Base-by-base conservation (phyloP, 2,113 vertebrate species). In the Alosa alosa region DNA sequence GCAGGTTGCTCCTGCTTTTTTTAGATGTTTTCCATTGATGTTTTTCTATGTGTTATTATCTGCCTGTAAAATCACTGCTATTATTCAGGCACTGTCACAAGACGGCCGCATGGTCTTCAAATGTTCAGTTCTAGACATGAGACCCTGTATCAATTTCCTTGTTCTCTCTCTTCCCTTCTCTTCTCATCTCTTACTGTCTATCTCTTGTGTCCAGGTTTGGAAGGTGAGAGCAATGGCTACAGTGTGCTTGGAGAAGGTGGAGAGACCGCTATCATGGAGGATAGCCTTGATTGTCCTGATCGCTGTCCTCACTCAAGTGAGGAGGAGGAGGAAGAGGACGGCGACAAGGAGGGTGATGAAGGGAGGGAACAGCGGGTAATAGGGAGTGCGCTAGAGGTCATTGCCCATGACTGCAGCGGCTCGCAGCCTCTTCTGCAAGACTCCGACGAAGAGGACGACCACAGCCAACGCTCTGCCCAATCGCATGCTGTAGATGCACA, bases 261-360 rank as follows among this genome's bases (percentile, higher is more conserved):
- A 41, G 91, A 93, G 49, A 13, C 86, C 13, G 55, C 83, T 22
- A 86, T 72, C 31, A 85, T 6, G 55, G 87, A 88, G 20, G 18
- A 83, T 86, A 60, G 81, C 44, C 44, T 72, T 49, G 90, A 87
- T 10, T 89, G 91, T 87, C 94, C 87, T 5, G 89, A 92, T 87
- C 95, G 91, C 89, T 99, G 96, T 47, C 94, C 97, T 91, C 97
- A 99, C 91, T 99, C 98, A 92, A 99, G 97, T 0, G 98, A 99
- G 55, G 98, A 97, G 52, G 97, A 31, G 25, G 60, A 64, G 10
- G 46, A 47, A 8, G 46, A 60, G 18, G 55, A n/a, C 5, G 17
- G 1, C 15, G 55, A 99, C 0, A 85, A 90, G 0, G 88, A 89
- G 10, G 84, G 1, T 22, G 9, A 36, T 31, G 55, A 60, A 20